A percentile compares a stretch with the other conserved stretches of the same genome.
These are phyloP conservation scores for Quadroppia sp. DNA, from an alignment of 2,888 invertebrate species.

Conservation along the genomic window DNA sequence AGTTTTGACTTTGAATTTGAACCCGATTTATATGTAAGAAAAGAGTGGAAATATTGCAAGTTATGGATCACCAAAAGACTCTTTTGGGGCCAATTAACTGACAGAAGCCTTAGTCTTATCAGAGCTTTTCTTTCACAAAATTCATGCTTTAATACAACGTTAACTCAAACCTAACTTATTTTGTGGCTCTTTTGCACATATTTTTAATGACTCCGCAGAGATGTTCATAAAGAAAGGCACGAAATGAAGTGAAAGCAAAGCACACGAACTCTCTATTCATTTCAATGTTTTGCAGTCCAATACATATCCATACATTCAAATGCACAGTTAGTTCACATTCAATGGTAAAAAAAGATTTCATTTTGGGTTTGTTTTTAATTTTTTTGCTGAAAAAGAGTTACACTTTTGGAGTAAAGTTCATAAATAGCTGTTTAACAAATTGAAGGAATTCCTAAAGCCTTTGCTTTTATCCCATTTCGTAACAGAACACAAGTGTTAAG, in stretches of 20 bases:
- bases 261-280: neutral
- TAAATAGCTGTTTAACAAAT: neutral
- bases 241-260: neutral
- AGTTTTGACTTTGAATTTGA: neutral
- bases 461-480: constrained; percentile 15
- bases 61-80: constrained; percentile 10
- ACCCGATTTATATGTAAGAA: constrained; percentile 17
- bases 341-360: neutral
- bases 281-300: neutral
- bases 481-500: constrained; percentile 12
- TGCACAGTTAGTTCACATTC: neutral
- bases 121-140: neutral
- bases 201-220: constrained; percentile 14
- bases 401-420: neutral
- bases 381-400: neutral
- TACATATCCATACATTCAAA: neutral
- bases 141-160: constrained; percentile 1
- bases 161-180: constrained; percentile 18
- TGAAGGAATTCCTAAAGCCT: constrained; percentile 1
- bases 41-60: constrained; percentile 7
- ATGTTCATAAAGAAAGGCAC: constrained; percentile 14
- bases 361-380: neutral
- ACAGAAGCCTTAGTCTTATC: constrained; percentile 21
- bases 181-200: constrained; percentile 14
- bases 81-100: constrained; percentile 17